These are phyloP conservation scores for Drosophila athabasca DNA, from an alignment of 1,140 invertebrate species.

Conservation along the genomic window DNA sequence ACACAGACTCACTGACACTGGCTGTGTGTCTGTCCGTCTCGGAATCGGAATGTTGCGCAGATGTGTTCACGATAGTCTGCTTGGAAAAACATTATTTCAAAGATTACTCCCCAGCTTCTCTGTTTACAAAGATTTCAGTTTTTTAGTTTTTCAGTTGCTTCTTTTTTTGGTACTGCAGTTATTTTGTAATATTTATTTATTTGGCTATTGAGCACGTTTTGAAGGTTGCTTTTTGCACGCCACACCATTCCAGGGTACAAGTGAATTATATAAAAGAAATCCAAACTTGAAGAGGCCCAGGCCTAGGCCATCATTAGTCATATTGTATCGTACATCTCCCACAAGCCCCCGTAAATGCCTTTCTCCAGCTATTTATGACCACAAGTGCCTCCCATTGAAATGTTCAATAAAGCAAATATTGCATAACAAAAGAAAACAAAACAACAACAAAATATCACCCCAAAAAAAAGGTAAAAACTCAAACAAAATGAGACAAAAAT, in stretches of 20 bases:
- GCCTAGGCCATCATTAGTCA: constrained; percentile 46
- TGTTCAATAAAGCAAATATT: constrained; percentile 58
- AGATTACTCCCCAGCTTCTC: constrained; percentile 33
- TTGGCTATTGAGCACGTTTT: constrained; percentile 58
- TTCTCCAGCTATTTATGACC: constrained; percentile 57
- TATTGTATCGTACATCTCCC: constrained; percentile 1
- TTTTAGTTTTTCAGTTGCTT: not conserved
- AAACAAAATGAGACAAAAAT: constrained; percentile 43
- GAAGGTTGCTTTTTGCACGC: constrained; percentile 59
- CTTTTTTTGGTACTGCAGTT: constrained; percentile 20
- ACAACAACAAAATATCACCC: constrained; percentile 1
- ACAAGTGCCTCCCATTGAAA: constrained; percentile 51
- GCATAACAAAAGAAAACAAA: constrained; percentile 54
- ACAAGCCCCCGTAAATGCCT: constrained; percentile 39
- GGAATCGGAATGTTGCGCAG: constrained; percentile 66
- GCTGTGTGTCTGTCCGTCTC: not conserved
- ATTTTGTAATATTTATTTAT: constrained; percentile 57
- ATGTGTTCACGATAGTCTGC: constrained; percentile 52
- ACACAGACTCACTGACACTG: constrained; percentile 24
- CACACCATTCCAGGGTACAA: not conserved
- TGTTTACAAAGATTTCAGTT: constrained; percentile 13
- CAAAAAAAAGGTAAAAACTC: constrained; percentile 17
- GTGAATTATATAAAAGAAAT: constrained; percentile 45
- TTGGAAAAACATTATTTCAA: constrained; percentile 33
- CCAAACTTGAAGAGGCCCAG: constrained; percentile 39